Base-by-base conservation (phyloP, 2,113 vertebrate species). In the Gasterosteus nipponicus region DNA sequence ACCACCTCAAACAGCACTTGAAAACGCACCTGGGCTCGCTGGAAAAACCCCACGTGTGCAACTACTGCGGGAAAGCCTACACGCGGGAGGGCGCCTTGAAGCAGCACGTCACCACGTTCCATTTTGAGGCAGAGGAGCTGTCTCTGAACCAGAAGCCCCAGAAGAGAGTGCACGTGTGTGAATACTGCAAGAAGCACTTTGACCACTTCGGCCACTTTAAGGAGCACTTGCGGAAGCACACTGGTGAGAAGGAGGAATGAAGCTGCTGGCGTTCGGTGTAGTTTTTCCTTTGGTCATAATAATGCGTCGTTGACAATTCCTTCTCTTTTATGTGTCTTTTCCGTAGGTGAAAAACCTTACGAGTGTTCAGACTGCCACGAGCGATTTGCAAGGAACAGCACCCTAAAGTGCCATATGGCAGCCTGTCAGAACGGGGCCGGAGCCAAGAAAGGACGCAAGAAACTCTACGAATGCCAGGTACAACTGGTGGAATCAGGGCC, bases 391-490 rank as follows among this genome's bases (percentile, higher is more conserved):
- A 94, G 98, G 86, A 99, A 99, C 87, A 99, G 97, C 88, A 99
- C 98, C 0, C 94, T 99, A 26, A 99, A 99, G 91, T 98, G 97
- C 92, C 98, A 99, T 87, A 94, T 99, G 94, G 96, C 96, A 0
- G 98, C 97, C 35, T 99, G 98, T 91, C 97, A 98, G 86, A 98
- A 98, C 68, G 97, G 97, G 73, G 94, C 94, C 0, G 98, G 98
- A 41, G 98, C 98, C 86, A 99, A 99, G 91, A 99, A 99, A 75
- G 98, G 98, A 84, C 95, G 98, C 63, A 99, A 98, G 91, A 99
- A 99, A 87, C 93, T 99, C 56, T 99, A 99, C 9, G 98, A 99
- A 87, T 99, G 98, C 91, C 98, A 99, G 98, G 98, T 99, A 93
- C 65, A 64, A 1, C 51, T 59, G 77, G 66, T 66, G 78, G 14